phyloP scores from a whole-genome alignment of 2,113 vertebrate species.

The Ammodytes marinus region DNA sequence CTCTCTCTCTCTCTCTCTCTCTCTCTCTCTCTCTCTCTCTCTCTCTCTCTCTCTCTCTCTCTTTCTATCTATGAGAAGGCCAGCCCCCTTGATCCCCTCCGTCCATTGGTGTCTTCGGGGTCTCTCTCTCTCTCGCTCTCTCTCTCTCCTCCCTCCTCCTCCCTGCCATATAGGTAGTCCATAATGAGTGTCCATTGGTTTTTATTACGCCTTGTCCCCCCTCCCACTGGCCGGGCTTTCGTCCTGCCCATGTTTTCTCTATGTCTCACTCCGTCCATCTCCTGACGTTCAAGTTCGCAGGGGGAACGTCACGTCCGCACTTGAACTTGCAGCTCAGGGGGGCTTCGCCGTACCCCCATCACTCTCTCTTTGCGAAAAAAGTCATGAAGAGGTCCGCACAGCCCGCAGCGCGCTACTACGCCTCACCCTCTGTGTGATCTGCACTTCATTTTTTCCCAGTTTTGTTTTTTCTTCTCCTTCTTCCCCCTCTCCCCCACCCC shows the following conservation, averaged over 20 bases:
- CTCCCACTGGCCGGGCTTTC: constrained; percentile 82
- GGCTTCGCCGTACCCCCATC: constrained; percentile 91
- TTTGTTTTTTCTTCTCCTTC: constrained; percentile 45
- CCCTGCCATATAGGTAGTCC: constrained; percentile 90
- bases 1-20: constrained; percentile 51
- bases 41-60: constrained; percentile 44
- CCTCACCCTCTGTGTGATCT: constrained; percentile 93
- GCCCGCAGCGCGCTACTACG: constrained; percentile 88
- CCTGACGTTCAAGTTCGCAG: constrained; percentile 99
- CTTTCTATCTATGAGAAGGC: constrained; percentile 53
- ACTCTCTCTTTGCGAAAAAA: constrained; percentile 83
- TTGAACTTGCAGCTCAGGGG: constrained; percentile 99
- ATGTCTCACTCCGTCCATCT: constrained; percentile 95
- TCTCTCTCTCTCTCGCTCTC: constrained; percentile 27
- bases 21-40: constrained; percentile 49
- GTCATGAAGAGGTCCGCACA: constrained; percentile 95
- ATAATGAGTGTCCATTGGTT: constrained; percentile 97
- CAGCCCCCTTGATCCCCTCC: constrained; percentile 83
- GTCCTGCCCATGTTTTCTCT: constrained; percentile 95
- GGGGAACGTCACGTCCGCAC: constrained; percentile 98
- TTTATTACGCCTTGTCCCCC: constrained; percentile 88
- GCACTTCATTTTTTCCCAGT: constrained; percentile 81
- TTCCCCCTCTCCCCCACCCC: too few species aligned
- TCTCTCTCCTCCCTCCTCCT: background rate
- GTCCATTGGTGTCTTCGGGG: constrained; percentile 88